Percentiles rank a stretch among this genome's conserved stretches.
phyloP scores from a whole-genome alignment of 2,113 vertebrate species.

The Orientallactaga bullata region DNA sequence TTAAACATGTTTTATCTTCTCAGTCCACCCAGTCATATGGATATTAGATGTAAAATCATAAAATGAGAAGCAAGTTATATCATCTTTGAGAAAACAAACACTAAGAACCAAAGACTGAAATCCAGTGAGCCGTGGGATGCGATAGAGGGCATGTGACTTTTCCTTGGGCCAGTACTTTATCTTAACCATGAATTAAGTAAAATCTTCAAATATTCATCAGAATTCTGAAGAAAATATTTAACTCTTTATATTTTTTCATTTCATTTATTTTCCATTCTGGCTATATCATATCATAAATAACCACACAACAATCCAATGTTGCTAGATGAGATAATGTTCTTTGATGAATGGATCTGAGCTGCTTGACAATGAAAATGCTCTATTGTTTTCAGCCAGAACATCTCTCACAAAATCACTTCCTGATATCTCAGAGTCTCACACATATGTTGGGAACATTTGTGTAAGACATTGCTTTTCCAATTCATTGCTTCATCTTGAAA shows the following conservation, averaged over 20 bases:
- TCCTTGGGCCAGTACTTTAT: background rate
- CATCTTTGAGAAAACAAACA: slow-evolving; percentile 7
- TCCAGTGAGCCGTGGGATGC: background rate
- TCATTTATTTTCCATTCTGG: slow-evolving; percentile 63
- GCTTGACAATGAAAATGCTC: slow-evolving; percentile 58
- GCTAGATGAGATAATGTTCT: slow-evolving; percentile 68
- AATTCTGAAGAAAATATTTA: slow-evolving; percentile 30
- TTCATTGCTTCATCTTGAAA: slow-evolving; percentile 69
- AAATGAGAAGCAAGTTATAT: slow-evolving; percentile 5
- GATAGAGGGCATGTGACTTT: background rate
- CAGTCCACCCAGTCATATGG: slow-evolving; percentile 34
- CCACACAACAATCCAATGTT: slow-evolving; percentile 59
- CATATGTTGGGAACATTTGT: slow-evolving; percentile 68
- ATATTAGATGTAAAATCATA: slow-evolving; percentile 41
- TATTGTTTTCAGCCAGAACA: slow-evolving; percentile 72
- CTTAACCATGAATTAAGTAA: slow-evolving; percentile 38
- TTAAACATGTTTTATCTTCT: background rate
- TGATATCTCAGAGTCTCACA: slow-evolving; percentile 30
- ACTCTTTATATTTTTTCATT: slow-evolving; percentile 30
- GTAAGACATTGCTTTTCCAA: slow-evolving; percentile 63
- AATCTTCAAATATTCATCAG: slow-evolving; percentile 44
- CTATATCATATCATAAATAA: slow-evolving; percentile 71
- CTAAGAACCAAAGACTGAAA: slow-evolving; percentile 2
- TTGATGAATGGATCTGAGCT: slow-evolving; percentile 67
- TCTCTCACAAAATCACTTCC: slow-evolving; percentile 43